Evolutionary conservation across 2,797 vertebrate species (phyloP).

Genomic region (Propithecus deckenii): DNA sequence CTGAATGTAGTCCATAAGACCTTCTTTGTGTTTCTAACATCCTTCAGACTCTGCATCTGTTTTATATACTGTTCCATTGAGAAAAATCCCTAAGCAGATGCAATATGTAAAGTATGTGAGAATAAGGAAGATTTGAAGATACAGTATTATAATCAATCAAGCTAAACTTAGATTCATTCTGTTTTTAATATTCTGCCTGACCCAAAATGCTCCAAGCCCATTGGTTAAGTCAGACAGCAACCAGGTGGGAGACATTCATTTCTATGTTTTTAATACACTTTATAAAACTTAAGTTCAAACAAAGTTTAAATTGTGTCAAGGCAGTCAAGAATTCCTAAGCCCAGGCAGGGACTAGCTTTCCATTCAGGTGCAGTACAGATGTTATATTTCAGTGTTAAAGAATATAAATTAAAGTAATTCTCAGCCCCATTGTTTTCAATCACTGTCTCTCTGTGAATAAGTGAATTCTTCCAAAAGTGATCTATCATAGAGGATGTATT

Average conservation of each 20-base stretch:
- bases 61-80: conserved; percentile 38
- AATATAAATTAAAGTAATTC: not conserved
- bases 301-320: conserved; percentile 33
- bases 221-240: not conserved
- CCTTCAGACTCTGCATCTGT: conserved; percentile 15
- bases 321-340: not conserved
- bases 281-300: conserved; percentile 41
- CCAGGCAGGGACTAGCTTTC: not conserved
- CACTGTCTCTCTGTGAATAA: conserved; percentile 14
- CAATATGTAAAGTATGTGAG: not conserved
- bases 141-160: conserved; percentile 41
- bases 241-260: not conserved
- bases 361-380: not conserved
- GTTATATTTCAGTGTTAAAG: conserved; percentile 32
- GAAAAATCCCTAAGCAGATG: conserved; percentile 46
- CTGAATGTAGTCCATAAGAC: conserved; percentile 5
- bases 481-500: not conserved
- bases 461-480: not conserved
- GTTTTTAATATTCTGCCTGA: conserved; percentile 42
- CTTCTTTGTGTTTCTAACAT: not conserved
- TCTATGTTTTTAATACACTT: conserved; percentile 17
- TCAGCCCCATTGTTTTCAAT: not conserved
- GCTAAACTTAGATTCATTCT: conserved; percentile 52
- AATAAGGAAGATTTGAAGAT: conserved; percentile 32
- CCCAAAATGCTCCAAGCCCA: not conserved